Conservation (phyloP, 2,888 invertebrate genomes). For the Morpho helenor region DNA sequence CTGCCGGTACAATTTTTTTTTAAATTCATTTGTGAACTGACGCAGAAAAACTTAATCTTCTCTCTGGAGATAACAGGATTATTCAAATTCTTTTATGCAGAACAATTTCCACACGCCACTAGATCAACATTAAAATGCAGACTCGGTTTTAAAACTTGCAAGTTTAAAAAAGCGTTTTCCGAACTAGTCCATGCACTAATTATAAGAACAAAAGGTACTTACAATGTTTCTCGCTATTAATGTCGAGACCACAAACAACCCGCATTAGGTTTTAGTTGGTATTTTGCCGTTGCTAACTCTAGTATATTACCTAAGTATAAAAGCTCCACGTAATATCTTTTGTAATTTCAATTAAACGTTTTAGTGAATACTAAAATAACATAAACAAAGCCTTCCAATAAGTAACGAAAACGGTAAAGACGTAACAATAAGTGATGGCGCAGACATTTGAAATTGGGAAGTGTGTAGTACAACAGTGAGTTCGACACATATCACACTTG, state of each 20-base stretch:
- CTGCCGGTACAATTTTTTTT: too few species aligned
- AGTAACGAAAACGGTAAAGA: not conserved
- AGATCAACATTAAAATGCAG: constrained; percentile 2
- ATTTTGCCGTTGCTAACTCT: not conserved
- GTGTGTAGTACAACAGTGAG: not conserved
- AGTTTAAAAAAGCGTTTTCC: not conserved
- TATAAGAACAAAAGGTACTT: too few species aligned
- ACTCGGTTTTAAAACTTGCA: not conserved
- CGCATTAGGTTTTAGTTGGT: too few species aligned
- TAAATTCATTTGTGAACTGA: too few species aligned
- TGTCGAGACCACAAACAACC: too few species aligned
- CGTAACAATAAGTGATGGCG: not conserved
- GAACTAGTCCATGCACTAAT: too few species aligned
- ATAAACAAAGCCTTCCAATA: not conserved
- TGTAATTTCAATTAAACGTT: too few species aligned
- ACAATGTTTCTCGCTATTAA: too few species aligned
- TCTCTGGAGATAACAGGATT: not conserved
- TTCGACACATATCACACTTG: constrained; percentile 10
- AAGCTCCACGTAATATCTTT: too few species aligned
- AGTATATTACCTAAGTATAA: not conserved
- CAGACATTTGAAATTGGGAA: not conserved
- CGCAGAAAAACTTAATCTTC: too few species aligned
- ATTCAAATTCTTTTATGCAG: not conserved
- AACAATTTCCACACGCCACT: not conserved
- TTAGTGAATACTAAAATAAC: too few species aligned